Base-by-base conservation (phyloP, 2,113 vertebrate species). In the Mungos mungo region DNA sequence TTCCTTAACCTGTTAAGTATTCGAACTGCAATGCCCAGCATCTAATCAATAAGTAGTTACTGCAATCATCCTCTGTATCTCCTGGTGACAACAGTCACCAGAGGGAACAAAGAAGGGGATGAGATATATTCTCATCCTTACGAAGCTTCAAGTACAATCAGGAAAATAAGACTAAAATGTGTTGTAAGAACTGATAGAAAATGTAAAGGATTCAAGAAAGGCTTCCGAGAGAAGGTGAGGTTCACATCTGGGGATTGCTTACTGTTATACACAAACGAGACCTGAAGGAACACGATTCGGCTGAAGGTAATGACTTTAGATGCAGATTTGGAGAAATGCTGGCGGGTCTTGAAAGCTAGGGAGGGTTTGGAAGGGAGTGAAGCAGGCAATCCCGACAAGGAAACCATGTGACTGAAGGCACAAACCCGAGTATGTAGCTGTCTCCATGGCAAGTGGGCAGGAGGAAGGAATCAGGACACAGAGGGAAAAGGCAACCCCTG, bases 1-100 rank as follows among this genome's bases (percentile, higher is more conserved):
- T 82, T 90, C 77, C 57, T 97, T 57, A 92, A 87, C 14, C 41
- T 81, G 38, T 7, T 69, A 92, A n/a, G 7, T 79, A 41, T 35
- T 79, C 81, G 63, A 86, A 94, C 41, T 77, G 21, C 50, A 65
- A 80, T 31, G 4, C 14, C 31, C 38, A 41, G 2, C 47, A 57
- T 47, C 93, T 29, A 93, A 25, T 93, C 54, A 41, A 7, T 3
- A 5, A 63, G 25, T 7, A 79, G 31, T 47, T 72, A 31, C 6
- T 50, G 52, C 72, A 72, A 95, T 47, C 71, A 84, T 72, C 31
- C 35, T 77, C 5, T 10, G 52, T 35, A 2, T 60, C 57, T 23
- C 23, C 57, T 9, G 57, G 57, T 45, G 45, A 60, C 16, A 68
- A 35, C 18, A 1, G 71, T 74, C 84, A 80, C 76, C n/a, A 65